Conservation (phyloP, 2,113 vertebrate genomes). For the Montifringilla adamsi region DNA sequence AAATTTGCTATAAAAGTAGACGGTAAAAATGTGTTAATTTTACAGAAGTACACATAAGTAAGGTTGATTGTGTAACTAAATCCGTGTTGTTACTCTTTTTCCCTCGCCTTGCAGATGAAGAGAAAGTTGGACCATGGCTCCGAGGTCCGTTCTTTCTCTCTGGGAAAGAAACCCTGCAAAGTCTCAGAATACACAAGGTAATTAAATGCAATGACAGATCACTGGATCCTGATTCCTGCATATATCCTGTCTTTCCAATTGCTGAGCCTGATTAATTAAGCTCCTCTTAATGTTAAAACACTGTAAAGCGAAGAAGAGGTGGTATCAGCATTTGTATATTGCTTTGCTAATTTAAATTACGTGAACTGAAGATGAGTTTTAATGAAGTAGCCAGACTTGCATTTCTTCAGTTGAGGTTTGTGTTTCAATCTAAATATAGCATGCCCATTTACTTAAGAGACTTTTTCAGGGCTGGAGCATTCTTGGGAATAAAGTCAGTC, state of each 20-base stretch:
- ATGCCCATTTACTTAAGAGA: not conserved
- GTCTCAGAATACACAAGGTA: conserved; percentile 97
- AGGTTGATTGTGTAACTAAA: conserved; percentile 41
- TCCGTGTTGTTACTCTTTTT: conserved; percentile 49
- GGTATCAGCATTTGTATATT: not conserved
- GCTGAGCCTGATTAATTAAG: not conserved
- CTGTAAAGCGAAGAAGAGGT: conserved; percentile 1
- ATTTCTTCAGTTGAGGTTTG: conserved; percentile 1
- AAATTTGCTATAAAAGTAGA: not conserved
- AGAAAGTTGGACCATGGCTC: conserved; percentile 99
- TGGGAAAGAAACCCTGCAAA: conserved; percentile 99
- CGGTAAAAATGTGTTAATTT: not conserved
- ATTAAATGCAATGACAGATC: conserved; percentile 53
- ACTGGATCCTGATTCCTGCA: conserved; percentile 5
- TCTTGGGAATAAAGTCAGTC: conserved; percentile 31
- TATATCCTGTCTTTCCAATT: conserved; percentile 19
- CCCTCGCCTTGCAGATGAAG: conserved; percentile 90
- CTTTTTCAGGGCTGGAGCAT: conserved; percentile 8
- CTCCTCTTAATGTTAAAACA: conserved; percentile 31
- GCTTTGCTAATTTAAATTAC: conserved; percentile 20
- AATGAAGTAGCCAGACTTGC: conserved; percentile 37
- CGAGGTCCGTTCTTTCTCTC: conserved; percentile 98
- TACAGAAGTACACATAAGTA: not conserved
- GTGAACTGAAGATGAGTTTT: conserved; percentile 15
- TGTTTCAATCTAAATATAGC: conserved; percentile 33